Conservation (phyloP, 2,797 vertebrate species). For the Cryptoprocta ferox region DNA sequence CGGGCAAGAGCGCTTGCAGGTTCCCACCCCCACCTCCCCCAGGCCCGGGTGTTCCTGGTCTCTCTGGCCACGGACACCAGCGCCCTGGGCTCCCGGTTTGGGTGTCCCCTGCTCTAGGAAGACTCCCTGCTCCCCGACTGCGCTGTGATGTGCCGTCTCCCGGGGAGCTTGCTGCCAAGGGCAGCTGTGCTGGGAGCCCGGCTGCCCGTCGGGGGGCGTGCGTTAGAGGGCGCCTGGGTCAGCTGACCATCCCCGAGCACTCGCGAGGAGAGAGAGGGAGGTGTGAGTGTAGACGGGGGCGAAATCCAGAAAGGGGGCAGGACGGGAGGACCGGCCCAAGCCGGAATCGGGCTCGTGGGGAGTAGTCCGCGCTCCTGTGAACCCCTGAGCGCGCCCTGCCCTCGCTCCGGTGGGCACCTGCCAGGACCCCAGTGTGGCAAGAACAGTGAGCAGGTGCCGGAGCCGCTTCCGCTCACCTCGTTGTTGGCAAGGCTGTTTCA, state of each 20-base stretch:
- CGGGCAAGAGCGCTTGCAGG: accelerated
- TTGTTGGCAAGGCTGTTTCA: not conserved
- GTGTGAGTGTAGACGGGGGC: not conserved
- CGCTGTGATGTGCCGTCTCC: not conserved
- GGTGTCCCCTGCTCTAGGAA: not conserved
- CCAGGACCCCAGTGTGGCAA: accelerated
- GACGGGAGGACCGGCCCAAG: accelerated
- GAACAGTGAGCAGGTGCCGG: not conserved
- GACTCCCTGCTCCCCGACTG: not conserved
- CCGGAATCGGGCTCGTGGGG: not conserved
- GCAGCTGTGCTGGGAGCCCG: not conserved
- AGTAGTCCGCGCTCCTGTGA: not conserved
- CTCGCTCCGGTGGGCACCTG: not conserved
- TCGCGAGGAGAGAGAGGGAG: not conserved
- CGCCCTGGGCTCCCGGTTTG: not conserved
- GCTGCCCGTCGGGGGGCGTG: not conserved
- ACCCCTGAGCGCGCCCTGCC: not conserved
- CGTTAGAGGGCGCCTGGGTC: not conserved
- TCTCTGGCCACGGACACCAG: not conserved
- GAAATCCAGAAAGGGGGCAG: not conserved
- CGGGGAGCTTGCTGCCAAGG: not conserved
- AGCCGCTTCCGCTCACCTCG: accelerated
- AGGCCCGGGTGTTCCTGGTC: too few species aligned
- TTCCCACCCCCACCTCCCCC: not conserved
- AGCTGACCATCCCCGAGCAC: not conserved